Evolutionary conservation across 92 coral and sea anemone species (phyloP), one percentile per base, ranked within the genome.

Genomic region (Phymanthus crucifer): DNA sequence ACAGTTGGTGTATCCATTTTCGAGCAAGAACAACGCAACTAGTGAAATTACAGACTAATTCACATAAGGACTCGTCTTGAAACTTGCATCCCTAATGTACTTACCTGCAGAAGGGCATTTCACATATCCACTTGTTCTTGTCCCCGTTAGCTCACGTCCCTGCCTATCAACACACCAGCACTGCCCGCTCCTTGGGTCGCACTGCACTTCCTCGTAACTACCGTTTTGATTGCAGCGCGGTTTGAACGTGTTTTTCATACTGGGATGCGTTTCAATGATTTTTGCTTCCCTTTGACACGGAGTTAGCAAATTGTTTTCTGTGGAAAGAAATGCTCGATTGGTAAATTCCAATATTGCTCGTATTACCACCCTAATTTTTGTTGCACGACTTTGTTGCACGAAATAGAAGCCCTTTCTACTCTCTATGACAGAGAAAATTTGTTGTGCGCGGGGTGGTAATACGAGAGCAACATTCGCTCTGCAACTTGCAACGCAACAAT

Each of bases 131-230:
- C 75, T 81, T 29, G 91, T 95, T 54, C 92, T 76, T 1, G 98
- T 88, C 46, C 93, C 93, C 32, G 61, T 67, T 23, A 83, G 75
- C 65, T 95, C 98, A 21, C 77, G 76, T 54, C 98, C 98, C 24
- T 66, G 82, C 32, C 74, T 65, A 61, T 86, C 89, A 13, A 95
- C 98, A 74, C 98, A 95, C 98, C 98, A 95, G 37, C 98, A 95
- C 40, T 83, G 69, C 8, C 86, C 73, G 14, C 74, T 58, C 11
- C 66, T 77, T 34, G 50, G 86, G 86, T 87, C 84, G 74, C 98
- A 95, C 80, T 95, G 98, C 9, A 95, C 91, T 74, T 91, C 95
- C 37, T 91, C 89, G 73, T 87, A 95, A 26, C 85, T 61, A 3
- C 98, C 98, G 58, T 92, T 91, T 8, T 70, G 73, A 67, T 86